Conservation (phyloP, 2,888 invertebrate genomes). For the Orthosia cruda region DNA sequence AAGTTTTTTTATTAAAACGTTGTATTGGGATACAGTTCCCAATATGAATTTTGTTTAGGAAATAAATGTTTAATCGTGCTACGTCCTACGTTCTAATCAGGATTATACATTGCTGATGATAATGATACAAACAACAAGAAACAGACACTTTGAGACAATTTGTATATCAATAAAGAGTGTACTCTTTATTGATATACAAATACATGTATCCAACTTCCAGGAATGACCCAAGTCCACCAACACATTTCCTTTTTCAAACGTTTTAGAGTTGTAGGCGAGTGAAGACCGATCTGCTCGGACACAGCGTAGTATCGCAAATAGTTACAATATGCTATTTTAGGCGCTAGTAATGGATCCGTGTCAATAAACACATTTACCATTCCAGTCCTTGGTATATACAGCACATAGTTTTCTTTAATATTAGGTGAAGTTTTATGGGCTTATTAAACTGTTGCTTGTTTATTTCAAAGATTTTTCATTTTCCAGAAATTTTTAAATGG, state of each 20-base stretch:
- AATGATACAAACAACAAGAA: not conserved
- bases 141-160: not conserved
- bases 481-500: not conserved
- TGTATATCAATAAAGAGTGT: not conserved
- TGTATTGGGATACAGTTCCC: not conserved
- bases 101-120: not conserved
- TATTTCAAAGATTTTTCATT: conserved; percentile 9
- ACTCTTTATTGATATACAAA: too few species aligned
- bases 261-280: conserved; percentile 25
- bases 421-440: conserved; percentile 32
- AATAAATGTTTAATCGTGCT: not conserved
- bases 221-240: not conserved
- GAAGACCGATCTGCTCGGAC: conserved; percentile 51
- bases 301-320: conserved; percentile 49
- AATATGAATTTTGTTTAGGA: not conserved
- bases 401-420: conserved; percentile 45
- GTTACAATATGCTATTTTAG: conserved; percentile 61
- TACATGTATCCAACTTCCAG: not conserved
- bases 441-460: conserved; percentile 30
- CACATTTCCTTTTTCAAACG: conserved; percentile 7
- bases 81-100: not conserved
- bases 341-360: conserved; percentile 65
- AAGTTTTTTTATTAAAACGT: too few species aligned
- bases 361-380: conserved; percentile 68
- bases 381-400: conserved; percentile 53